Percentiles rank a stretch among this genome's conserved stretches.
Conservation (phyloP, 2,113 vertebrate species). For the Sebastes fasciatus region DNA sequence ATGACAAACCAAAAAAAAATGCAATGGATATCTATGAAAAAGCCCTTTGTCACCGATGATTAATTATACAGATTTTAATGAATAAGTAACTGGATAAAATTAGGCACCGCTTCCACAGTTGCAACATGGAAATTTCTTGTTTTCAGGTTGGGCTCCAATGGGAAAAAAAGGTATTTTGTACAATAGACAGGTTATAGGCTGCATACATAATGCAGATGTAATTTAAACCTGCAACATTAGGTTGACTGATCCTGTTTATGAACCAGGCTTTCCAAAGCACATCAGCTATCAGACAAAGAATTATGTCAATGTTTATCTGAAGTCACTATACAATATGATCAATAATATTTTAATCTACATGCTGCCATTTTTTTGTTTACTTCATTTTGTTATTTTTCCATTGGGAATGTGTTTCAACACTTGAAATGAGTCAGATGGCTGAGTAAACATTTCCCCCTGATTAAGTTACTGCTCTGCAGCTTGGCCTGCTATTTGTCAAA, state of each 20-base stretch:
- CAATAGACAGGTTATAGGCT: background rate
- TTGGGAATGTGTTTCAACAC: background rate
- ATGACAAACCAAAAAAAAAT: background rate
- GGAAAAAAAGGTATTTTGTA: background rate
- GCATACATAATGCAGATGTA: background rate
- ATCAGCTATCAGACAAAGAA: background rate
- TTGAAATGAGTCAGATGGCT: background rate
- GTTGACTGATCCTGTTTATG: background rate
- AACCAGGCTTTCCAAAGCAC: background rate
- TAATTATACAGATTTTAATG: background rate
- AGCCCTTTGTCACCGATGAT: background rate
- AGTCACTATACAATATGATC: background rate
- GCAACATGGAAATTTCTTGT: background rate
- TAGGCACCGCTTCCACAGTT: background rate
- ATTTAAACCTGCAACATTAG: background rate
- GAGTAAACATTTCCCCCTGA: background rate
- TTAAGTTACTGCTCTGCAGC: conserved; percentile 2
- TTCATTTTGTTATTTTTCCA: background rate
- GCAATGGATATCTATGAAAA: background rate
- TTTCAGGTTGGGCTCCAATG: background rate
- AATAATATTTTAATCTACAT: background rate
- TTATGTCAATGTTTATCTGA: background rate
- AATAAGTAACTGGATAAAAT: background rate
- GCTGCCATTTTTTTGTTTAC: background rate
- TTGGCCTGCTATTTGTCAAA: conserved; percentile 12